A percentile compares a stretch with the other conserved stretches of the same genome.
Conservation (phyloP, 1,140 invertebrate genomes). For the Heliconius hewitsoni region DNA sequence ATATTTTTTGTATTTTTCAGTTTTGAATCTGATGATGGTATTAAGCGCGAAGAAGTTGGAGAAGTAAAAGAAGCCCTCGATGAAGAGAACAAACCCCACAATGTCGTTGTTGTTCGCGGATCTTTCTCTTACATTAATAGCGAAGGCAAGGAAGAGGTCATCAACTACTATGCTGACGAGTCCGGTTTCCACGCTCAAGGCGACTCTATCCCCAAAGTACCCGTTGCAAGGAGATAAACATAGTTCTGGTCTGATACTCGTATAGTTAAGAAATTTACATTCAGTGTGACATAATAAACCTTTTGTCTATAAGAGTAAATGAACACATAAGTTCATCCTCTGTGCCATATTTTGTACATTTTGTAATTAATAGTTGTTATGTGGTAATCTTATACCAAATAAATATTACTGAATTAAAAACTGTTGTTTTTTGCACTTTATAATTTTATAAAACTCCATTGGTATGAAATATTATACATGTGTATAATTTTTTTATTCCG, state of each 20-base stretch:
- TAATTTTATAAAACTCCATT: neutral
- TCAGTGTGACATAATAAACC: neutral
- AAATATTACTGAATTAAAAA: conserved; percentile 17
- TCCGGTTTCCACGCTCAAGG: conserved; percentile 80
- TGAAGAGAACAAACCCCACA: conserved; percentile 74
- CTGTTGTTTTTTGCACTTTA: neutral
- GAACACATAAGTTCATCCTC: conserved; percentile 5
- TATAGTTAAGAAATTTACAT: neutral
- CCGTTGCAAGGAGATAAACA: conserved; percentile 49
- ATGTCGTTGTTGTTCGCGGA: conserved; percentile 69
- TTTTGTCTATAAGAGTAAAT: no score
- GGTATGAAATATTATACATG: no score
- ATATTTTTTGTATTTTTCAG: conserved; percentile 44
- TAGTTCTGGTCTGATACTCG: neutral
- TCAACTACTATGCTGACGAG: conserved; percentile 82
- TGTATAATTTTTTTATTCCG: no score
- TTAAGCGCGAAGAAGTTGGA: conserved; percentile 59
- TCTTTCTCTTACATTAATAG: conserved; percentile 64
- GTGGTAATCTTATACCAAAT: conserved; percentile 17
- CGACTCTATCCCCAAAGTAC: conserved; percentile 60
- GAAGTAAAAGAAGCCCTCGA: conserved; percentile 66
- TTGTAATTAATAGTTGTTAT: conserved; percentile 13
- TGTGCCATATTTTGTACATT: conserved; percentile 25
- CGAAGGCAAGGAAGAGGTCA: conserved; percentile 59
- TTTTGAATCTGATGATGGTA: conserved; percentile 70